Conservation (phyloP, 1,140 invertebrate species). For the Papilio xuthus region DNA sequence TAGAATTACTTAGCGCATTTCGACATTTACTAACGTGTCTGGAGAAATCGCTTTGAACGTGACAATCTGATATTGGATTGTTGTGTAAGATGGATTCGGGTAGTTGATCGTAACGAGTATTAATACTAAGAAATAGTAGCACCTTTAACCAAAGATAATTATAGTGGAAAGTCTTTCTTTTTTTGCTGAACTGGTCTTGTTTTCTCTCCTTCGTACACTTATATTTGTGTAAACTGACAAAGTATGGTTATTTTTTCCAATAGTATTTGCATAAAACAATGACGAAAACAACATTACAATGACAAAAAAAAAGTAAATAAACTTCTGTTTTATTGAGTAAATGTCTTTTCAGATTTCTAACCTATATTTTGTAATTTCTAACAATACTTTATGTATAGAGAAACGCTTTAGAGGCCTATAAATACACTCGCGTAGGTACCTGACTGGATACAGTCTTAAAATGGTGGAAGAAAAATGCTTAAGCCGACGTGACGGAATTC, state of each 20-base stretch:
- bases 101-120: background rate
- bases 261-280: background rate
- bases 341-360: background rate
- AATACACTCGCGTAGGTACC: slow-evolving; percentile 1
- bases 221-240: no score
- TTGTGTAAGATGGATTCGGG: background rate
- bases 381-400: background rate
- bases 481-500: background rate
- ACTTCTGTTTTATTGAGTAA: background rate
- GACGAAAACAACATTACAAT: background rate
- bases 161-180: no score
- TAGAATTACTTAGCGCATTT: slow-evolving; percentile 15
- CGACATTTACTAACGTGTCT: background rate
- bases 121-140: background rate
- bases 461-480: background rate
- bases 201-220: no score
- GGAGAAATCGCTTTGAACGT: background rate
- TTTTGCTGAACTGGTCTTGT: no score
- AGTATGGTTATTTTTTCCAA: no score
- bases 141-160: no score
- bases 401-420: slow-evolving; percentile 1
- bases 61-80: background rate
- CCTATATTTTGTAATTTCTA: background rate
- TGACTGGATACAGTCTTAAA: slow-evolving; percentile 1
- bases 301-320: background rate